Evolutionary conservation across 2,888 invertebrate genomes (phyloP), one percentile per base, ranked within the genome.

Genomic region (Polymixis lichenea): DNA sequence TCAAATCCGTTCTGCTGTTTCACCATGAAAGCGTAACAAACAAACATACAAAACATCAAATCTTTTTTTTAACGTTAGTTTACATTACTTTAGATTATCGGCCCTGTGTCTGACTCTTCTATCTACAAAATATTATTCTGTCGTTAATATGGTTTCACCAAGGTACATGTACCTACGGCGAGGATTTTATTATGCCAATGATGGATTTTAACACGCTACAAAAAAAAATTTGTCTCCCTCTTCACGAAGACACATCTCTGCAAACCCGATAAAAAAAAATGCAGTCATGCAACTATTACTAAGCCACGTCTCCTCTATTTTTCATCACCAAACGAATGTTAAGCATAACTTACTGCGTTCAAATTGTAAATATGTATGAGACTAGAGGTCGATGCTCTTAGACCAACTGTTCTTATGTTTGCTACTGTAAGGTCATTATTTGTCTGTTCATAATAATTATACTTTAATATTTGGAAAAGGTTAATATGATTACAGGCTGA

Each of bases 311-410:
- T 56, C 13, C 15, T 60, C 5, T 65, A 25, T 68, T 74, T 64
- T 69, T 68, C 17, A 62, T 71, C 56, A 55, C 32, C 13, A 32
- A 56, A 61, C 32, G 28, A 80, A 28, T 67, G n/a, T 51, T 49
- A 38, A 62, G 53, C 70, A 67, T 76, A 69, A 65, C 17, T 79
- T 69, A 75, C 68, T 60, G 58, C 66, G 46, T 64, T 74, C 64
- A 56, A 69, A 67, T 70, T 46, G 67, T 76, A 76, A 71, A 80
- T 80, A 79, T 66, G 76, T 80, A 80, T 80, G 76, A 71, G 70
- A 49, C 60, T 62, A 56, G 51, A 76, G 80, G 80, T 80, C 70
- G 28, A 62, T 53, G 80, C 66, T 80, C 80, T 76, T 56, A 53
- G 38, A 61, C 9, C 80, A 28, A 76, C 80, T 61, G 60, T 28